Base-by-base conservation (phyloP, 2,888 invertebrate species). In the Zele albiditarsus region DNA sequence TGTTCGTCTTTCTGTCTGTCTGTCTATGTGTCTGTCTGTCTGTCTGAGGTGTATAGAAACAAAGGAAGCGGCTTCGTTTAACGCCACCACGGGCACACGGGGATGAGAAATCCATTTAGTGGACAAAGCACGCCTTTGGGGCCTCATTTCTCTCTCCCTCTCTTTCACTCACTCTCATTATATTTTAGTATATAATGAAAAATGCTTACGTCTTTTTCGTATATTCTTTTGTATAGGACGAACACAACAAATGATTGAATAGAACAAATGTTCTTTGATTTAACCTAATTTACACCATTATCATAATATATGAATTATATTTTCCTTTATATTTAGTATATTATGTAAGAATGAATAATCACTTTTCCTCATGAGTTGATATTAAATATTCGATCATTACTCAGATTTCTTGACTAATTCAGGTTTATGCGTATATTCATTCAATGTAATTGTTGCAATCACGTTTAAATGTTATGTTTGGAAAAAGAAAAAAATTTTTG, bases 21-120 rank as follows among this genome's bases (percentile, higher is more conserved):
- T 66, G 23, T 66, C 14, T 66, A 46, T 66, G 27, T 71, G 38
- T 12, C 38, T 38, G 38, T 6, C 8, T 12, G n/a, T 31, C 28
- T 69, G 53, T 71, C 68, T 25, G 62, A 46, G 67, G 31, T 31
- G 14, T 33, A n/a, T n/a, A 33, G 60, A 70, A 72, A 63, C 57
- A 72, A 66, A 65, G 63, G 68, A 65, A 68, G 73, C 75, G 71
- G 71, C 71, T 46, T 71, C 68, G 65, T 58, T 66, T 16, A 23
- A 70, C 68, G 65, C 60, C 60, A 28, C 46, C 70, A 66, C 62
- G 23, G 53, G 53, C 53, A 53, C 57, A 62, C 68, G 49, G 66
- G 67, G 62, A 62, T 71, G 70, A 53, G 62, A 42, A 76, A 80
- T 76, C 81, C 80, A 82, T 84, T 82, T 81, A 81, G 71, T 78